These are phyloP conservation scores for Sphaerophoria taeniata DNA, from an alignment of 2,888 invertebrate genomes.

Conservation along the genomic window DNA sequence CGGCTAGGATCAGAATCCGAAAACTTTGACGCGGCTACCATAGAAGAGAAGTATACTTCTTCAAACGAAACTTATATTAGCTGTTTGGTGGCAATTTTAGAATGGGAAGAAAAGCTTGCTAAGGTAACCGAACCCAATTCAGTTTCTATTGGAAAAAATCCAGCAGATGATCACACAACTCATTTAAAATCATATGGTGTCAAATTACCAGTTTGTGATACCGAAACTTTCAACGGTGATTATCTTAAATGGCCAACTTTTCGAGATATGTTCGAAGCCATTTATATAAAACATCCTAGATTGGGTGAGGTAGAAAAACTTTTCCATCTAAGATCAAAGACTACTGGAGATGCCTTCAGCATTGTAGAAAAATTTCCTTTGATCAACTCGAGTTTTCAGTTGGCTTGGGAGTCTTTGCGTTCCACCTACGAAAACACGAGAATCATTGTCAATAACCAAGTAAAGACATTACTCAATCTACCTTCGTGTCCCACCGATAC, in stretches of 20 bases:
- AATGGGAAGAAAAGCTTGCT: no score
- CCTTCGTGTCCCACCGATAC: neutral
- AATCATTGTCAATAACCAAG: conserved; percentile 3
- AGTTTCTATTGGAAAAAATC: no score
- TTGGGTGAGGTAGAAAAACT: no score
- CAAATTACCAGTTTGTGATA: no score
- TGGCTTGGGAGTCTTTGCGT: conserved; percentile 6
- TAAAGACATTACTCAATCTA: neutral
- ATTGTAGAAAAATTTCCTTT: neutral
- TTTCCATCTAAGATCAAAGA: no score
- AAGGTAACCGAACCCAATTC: no score
- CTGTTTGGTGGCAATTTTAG: neutral
- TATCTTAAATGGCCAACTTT: no score
- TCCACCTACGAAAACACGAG: neutral
- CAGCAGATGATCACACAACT: no score
- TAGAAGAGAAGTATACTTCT: neutral
- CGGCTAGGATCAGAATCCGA: neutral
- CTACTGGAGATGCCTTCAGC: neutral
- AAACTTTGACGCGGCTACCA: neutral
- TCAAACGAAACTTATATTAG: conserved; percentile 7
- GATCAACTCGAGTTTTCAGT: neutral
- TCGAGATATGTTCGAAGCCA: no score
- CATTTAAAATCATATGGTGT: no score
- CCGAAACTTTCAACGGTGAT: no score
- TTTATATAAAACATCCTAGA: no score